A percentile compares a stretch with the other conserved stretches of the same genome.
These are phyloP conservation scores for Mormyrus lacerda DNA, from an alignment of 2,113 vertebrate species.

Conservation along the genomic window DNA sequence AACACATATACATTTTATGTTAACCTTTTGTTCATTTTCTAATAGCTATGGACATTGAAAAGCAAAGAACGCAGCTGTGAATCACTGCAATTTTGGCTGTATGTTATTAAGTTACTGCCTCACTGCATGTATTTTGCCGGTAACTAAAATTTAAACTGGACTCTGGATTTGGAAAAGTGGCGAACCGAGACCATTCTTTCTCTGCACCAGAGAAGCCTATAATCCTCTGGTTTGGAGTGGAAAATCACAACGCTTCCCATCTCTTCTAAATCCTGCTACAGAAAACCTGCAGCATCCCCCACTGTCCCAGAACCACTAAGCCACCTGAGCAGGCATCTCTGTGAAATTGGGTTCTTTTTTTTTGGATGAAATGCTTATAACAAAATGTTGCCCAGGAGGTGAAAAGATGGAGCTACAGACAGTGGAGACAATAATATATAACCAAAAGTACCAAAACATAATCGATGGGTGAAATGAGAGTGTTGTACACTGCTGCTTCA, in stretches of 20 bases:
- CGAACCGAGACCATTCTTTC: not conserved
- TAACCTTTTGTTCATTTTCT: not conserved
- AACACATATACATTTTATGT: not conserved
- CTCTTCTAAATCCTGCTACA: not conserved
- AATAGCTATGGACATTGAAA: not conserved
- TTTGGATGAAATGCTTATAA: not conserved
- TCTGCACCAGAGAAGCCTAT: not conserved
- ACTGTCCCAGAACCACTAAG: not conserved
- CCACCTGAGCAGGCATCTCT: not conserved
- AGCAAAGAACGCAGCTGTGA: not conserved
- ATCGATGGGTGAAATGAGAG: not conserved
- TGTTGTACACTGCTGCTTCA: not conserved
- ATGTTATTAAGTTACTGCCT: not conserved
- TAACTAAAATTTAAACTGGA: not conserved
- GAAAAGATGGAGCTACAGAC: not conserved
- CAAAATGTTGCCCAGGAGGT: not conserved
- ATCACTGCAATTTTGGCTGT: not conserved
- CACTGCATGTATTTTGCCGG: not conserved
- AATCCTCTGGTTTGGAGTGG: not conserved
- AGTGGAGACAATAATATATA: not conserved
- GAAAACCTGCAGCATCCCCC: not conserved
- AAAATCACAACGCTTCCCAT: not conserved
- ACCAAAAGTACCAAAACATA: not conserved
- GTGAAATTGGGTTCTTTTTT: not conserved
- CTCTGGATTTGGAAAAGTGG: not conserved